Percentiles rank a stretch among this genome's conserved stretches.
Evolutionary conservation across 2,797 vertebrate species (phyloP).

Genomic region (Tapirus indicus): DNA sequence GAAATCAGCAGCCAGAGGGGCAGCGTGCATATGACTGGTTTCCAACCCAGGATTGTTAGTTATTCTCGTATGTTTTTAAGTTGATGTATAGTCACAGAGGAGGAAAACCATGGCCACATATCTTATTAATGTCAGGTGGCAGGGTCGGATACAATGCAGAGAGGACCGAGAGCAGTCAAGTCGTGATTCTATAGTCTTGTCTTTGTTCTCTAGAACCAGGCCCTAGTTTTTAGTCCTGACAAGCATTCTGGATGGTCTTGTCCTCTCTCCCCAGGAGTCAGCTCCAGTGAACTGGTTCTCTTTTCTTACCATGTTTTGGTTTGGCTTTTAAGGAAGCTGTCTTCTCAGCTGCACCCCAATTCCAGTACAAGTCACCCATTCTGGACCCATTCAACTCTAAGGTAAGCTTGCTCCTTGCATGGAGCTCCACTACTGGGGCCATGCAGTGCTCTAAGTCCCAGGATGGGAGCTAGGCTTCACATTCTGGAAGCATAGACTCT

Average conservation of each 20-base stretch:
- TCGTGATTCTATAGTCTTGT: not conserved
- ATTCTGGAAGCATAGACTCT: no score
- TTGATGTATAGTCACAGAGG: not conserved
- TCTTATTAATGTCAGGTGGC: no score
- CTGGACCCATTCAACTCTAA: no score
- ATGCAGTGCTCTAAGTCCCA: accelerated
- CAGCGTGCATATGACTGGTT: accelerated
- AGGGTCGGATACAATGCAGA: not conserved
- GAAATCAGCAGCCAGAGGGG: no score
- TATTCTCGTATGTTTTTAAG: no score
- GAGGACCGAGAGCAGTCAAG: no score
- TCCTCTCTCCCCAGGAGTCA: not conserved
- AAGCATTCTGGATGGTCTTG: not conserved
- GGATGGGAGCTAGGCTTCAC: not conserved
- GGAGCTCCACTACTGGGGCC: not conserved
- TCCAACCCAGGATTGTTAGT: not conserved
- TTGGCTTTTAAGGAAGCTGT: not conserved
- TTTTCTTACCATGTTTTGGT: not conserved
- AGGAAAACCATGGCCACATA: accelerated
- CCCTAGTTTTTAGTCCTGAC: not conserved
- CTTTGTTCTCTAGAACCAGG: not conserved
- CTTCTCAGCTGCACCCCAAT: not conserved
- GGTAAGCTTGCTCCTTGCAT: not conserved
- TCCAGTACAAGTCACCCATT: no score
- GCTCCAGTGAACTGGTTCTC: not conserved